Base-by-base conservation (phyloP, 1,140 invertebrate genomes). In the Campoletis sonorensis region DNA sequence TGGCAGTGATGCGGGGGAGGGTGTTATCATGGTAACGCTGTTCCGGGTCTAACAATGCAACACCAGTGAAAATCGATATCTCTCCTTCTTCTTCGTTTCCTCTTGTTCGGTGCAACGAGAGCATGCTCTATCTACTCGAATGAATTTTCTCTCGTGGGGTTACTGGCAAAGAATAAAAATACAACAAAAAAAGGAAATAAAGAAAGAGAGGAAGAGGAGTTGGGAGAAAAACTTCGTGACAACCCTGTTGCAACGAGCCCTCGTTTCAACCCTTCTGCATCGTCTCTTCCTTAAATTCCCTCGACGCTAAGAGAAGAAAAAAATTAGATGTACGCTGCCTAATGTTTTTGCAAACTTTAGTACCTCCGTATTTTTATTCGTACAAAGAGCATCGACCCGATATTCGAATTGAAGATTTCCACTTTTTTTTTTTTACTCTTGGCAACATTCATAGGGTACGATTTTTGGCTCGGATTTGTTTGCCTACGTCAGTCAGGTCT, bases 1-100 rank as follows among this genome's bases (percentile, higher is more conserved):
- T 64, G 54, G 13, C 26, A 23, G 23, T 77, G 76, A 58, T 78
- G 30, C 82, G 64, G 77, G 72, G 77, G 33, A 84, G 85, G 87
- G 89, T 83, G 90, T 90, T 91, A 90, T 90, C 89, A 90, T 90
- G 90, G 90, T 91, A 91, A 91, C 90, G 89, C 86, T 86, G 84
- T 80, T 79, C 85, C 76, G 30, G 76, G 76, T 76, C 88, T 90
- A 90, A 88, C 89, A 90, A 88, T 88, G 87, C 84, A 88, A 84
- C 67, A 70, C 84, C 84, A 85, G 82, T 61, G 82, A 88, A 90
- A 90, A 90, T 91, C 90, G 89, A 91, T 91, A 91, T 86, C 83
- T 85, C 81, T 86, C 51, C 72, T 49, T 75, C 26, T 78, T 51
- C 90, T 90, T 89, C 84, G 27, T 54, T 49, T 13, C 26, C 67